Base-by-base conservation (phyloP, 2,888 invertebrate genomes). In the Scotopteryx bipunctaria region DNA sequence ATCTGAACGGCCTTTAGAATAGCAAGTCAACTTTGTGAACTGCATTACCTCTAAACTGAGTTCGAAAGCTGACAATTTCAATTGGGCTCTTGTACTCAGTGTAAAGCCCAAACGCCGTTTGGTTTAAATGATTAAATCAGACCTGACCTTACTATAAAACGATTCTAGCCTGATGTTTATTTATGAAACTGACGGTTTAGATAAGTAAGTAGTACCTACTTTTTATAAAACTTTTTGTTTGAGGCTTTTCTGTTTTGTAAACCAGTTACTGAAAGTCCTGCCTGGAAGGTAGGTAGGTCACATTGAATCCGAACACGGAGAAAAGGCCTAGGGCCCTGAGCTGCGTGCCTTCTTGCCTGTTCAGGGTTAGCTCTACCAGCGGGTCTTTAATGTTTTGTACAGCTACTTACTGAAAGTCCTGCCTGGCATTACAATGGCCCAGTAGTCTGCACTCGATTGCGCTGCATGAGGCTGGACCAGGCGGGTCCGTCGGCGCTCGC, bases 281-380 rank as follows among this genome's bases (percentile, higher is more conserved):
- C 33, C 83, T 91, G 3, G 94, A 95, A 72, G 63, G 97, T 94
- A 74, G 97, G 78, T 97, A 98, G 16, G 97, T 98, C 67, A 97
- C 94, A 86, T 98, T 98, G 88, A 98, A 97, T 8, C 98, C 98
- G 75, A 95, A 97, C 29, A 97, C 96, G 57, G 97, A 94, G 55
- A 97, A 90, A 21, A 97, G 91, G 46, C 94, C 93, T 19, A 19
- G 19, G 3, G 5, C 19, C 19, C 19, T 19, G 1, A 19, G 6
- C 19, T 19, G 5, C 3, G 19, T 95, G 5, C 96, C 95, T 74
- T 96, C 95, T 53, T 95, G 85, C 15, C 93, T 90, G 63, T 93
- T 91, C 67, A 97, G 91, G 32, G 92, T 88, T 67, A 98, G 93
- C 60, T 95, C 95, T 57, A 98, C 92, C 49, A 96, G 95, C 57